Evolutionary conservation across 37 sponge, comb jelly and placozoan species (phyloP).

Genomic region (Halichondria panicea): DNA sequence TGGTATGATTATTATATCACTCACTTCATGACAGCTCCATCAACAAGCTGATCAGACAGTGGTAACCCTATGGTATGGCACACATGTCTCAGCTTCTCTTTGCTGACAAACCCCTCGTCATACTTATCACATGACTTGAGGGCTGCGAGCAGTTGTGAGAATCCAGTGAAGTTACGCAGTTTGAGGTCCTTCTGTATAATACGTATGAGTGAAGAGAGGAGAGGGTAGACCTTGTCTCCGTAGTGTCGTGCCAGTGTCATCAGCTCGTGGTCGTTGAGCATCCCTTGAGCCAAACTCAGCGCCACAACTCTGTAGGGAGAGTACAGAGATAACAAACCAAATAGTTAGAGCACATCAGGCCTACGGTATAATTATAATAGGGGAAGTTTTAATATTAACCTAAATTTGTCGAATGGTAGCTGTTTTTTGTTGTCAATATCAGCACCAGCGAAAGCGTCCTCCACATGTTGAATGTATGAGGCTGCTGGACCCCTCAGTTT

Average conservation of each 20-base stretch:
- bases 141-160: slow-evolving; percentile 21
- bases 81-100: slow-evolving; percentile 29
- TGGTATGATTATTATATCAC: not conserved
- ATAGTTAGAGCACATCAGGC: not conserved
- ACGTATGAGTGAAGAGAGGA: slow-evolving; percentile 43
- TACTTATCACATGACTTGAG: slow-evolving; percentile 18
- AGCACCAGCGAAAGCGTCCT: slow-evolving; percentile 29
- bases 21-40: slow-evolving; percentile 75
- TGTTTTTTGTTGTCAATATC: slow-evolving; percentile 41
- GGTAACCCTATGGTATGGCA: slow-evolving; percentile 46
- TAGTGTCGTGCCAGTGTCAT: slow-evolving; percentile 84
- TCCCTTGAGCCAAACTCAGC: slow-evolving; percentile 40
- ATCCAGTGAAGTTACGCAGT: slow-evolving; percentile 52
- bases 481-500: slow-evolving; percentile 72
- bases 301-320: slow-evolving; percentile 45
- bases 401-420: slow-evolving; percentile 56
- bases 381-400: slow-evolving; percentile 8
- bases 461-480: slow-evolving; percentile 25
- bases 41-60: slow-evolving; percentile 73
- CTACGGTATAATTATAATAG: no score
- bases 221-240: slow-evolving; percentile 58
- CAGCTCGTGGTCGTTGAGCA: slow-evolving; percentile 87
- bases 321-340: not conserved
- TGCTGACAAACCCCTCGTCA: slow-evolving; percentile 41
- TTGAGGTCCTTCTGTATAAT: slow-evolving; percentile 60